These are phyloP conservation scores for Holothuria scabra DNA, from an alignment of 53 echinoderm and acorn worm species.

Conservation along the genomic window DNA sequence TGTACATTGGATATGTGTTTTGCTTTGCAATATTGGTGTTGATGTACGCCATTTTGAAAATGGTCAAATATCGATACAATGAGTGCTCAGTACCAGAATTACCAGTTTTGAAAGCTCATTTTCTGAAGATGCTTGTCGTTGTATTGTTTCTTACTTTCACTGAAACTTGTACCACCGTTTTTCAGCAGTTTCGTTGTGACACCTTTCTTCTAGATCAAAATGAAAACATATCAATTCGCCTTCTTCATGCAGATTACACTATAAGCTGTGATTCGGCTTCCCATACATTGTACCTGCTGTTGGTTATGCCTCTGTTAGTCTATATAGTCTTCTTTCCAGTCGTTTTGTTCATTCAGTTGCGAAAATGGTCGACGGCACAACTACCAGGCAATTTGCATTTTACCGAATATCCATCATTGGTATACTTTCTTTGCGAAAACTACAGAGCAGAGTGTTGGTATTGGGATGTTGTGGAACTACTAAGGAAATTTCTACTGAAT, in stretches of 20 bases:
- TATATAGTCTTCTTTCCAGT: constrained; percentile 68
- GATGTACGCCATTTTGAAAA: too few species aligned
- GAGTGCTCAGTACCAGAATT: too few species aligned
- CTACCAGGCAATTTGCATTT: not conserved
- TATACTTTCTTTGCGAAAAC: constrained; percentile 23
- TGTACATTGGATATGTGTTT: too few species aligned
- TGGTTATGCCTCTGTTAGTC: constrained; percentile 40
- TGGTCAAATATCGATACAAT: too few species aligned
- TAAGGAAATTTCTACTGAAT: not conserved
- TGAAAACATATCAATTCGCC: not conserved
- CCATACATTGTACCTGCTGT: constrained; percentile 14
- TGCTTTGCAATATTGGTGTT: too few species aligned
- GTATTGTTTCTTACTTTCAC: constrained; percentile 65
- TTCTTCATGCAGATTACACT: constrained; percentile 59
- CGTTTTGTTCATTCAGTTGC: constrained; percentile 46
- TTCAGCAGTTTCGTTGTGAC: constrained; percentile 59
- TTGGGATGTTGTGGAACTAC: constrained; percentile 38
- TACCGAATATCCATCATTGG: not conserved
- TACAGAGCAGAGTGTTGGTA: constrained; percentile 26
- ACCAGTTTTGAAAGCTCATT: too few species aligned
- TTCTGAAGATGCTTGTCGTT: too few species aligned
- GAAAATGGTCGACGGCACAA: constrained; percentile 1
- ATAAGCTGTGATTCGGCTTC: constrained; percentile 45
- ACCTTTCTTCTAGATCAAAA: constrained; percentile 46
- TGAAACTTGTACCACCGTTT: constrained; percentile 44